Evolutionary conservation across 2,113 vertebrate species (phyloP).

Genomic region (Anoplopoma fimbria): DNA sequence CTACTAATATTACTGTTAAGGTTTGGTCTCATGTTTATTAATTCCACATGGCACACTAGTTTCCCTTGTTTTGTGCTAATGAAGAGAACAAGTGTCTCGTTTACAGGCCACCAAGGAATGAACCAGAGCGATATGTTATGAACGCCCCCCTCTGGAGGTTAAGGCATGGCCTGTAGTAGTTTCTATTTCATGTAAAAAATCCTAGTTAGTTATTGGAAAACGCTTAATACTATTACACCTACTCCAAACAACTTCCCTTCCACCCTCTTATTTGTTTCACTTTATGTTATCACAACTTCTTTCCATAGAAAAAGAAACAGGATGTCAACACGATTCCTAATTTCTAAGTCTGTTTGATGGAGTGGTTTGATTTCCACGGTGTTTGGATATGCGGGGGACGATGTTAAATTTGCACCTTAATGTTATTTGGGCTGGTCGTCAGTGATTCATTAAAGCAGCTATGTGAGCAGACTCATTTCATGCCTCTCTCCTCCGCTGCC

Average conservation of each 20-base stretch:
- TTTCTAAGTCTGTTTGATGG: not conserved
- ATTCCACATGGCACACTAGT: not conserved
- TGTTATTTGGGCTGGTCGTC: slow-evolving; percentile 20
- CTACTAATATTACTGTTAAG: not conserved
- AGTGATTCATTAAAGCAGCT: slow-evolving; percentile 43
- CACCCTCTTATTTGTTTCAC: not conserved
- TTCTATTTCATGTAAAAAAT: too few relatives aligned
- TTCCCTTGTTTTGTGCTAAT: not conserved
- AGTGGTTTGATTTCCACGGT: not conserved
- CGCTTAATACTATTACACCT: too few relatives aligned
- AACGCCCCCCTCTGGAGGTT: not conserved
- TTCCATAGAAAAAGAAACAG: not conserved
- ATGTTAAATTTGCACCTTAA: slow-evolving; percentile 10
- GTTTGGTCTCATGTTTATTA: not conserved
- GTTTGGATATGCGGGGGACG: not conserved
- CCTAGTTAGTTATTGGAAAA: too few relatives aligned
- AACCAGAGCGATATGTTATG: not conserved
- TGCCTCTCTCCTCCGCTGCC: slow-evolving; percentile 41
- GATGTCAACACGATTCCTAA: not conserved
- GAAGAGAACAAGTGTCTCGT: not conserved
- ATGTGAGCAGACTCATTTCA: slow-evolving; percentile 53
- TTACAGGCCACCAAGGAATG: not conserved
- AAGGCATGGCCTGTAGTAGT: too few relatives aligned
- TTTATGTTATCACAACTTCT: not conserved
- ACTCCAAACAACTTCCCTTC: too few relatives aligned